Percentiles rank a stretch among this genome's conserved stretches.
phyloP scores from a whole-genome alignment of 2,113 vertebrate species.

The Heterochromis multidens region DNA sequence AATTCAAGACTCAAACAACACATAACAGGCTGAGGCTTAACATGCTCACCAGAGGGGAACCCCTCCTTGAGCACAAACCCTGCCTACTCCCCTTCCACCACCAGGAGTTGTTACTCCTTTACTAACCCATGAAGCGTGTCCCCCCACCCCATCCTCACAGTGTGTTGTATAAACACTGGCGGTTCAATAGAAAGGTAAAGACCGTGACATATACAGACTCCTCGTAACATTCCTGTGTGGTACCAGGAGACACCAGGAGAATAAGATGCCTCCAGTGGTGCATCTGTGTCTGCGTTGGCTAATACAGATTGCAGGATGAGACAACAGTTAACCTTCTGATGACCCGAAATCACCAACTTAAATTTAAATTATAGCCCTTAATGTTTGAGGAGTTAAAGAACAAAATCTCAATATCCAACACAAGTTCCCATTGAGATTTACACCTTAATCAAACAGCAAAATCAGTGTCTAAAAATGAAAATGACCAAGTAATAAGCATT shows the following conservation, averaged over 20 bases:
- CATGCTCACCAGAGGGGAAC: conserved; percentile 30
- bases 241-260: conserved; percentile 44
- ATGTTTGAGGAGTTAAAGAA: not conserved
- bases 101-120: conserved; percentile 34
- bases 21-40: conserved; percentile 17
- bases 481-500: not conserved
- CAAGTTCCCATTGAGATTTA: not conserved
- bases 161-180: conserved; percentile 42
- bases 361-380: not conserved
- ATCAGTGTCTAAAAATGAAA: not conserved
- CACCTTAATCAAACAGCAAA: not conserved
- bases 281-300: not conserved
- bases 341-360: not conserved
- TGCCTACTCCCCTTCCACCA: not conserved
- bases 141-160: conserved; percentile 4
- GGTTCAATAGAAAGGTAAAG: conserved; percentile 37
- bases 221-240: conserved; percentile 48
- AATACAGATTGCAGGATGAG: not conserved
- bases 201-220: conserved; percentile 26
- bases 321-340: not conserved
- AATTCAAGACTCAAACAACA: conserved; percentile 14
- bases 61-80: not conserved
- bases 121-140: conserved; percentile 47
- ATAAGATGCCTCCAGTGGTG: not conserved
- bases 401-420: not conserved